A percentile compares a stretch with the other conserved stretches of the same genome.
These are phyloP conservation scores for Ophthalmolycus amberensis DNA, from an alignment of 2,113 vertebrate genomes.

Conservation along the genomic window DNA sequence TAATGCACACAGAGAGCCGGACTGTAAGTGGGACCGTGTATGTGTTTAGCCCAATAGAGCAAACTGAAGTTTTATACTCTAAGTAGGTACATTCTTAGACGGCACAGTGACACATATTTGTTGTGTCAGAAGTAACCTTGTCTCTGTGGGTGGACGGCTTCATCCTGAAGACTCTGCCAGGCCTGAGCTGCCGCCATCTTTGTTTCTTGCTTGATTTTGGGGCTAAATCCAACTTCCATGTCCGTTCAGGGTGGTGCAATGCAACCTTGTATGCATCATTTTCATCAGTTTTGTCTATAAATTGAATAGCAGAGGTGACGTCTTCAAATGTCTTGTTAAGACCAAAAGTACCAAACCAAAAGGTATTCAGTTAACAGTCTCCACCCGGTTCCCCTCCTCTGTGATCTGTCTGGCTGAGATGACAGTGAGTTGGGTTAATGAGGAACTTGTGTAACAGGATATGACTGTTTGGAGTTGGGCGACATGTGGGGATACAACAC, in stretches of 20 bases:
- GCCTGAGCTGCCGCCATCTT: too few species aligned
- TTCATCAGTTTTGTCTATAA: not conserved
- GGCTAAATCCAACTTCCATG: too few species aligned
- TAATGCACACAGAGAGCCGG: slow-evolving; percentile 1
- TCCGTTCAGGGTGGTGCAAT: not conserved
- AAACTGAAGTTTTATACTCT: not conserved
- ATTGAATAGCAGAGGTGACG: not conserved
- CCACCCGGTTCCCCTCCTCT: not conserved
- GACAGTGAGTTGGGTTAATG: not conserved
- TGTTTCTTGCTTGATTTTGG: too few species aligned
- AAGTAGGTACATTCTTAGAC: not conserved
- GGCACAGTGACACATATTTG: not conserved
- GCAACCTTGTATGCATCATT: not conserved
- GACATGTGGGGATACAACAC: not conserved
- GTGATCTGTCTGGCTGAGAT: not conserved
- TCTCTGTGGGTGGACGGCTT: not conserved
- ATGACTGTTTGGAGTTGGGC: not conserved
- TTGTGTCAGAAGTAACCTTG: too few species aligned
- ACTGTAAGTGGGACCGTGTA: not conserved
- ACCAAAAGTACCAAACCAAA: not conserved
- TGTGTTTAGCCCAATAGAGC: not conserved
- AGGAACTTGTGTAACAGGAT: slow-evolving; percentile 14
- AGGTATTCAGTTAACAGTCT: not conserved
- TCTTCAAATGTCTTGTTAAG: not conserved
- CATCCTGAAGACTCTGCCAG: too few species aligned